Evolutionary conservation across 2,113 vertebrate species (phyloP).

Genomic region (Emydura subglobosa): DNA sequence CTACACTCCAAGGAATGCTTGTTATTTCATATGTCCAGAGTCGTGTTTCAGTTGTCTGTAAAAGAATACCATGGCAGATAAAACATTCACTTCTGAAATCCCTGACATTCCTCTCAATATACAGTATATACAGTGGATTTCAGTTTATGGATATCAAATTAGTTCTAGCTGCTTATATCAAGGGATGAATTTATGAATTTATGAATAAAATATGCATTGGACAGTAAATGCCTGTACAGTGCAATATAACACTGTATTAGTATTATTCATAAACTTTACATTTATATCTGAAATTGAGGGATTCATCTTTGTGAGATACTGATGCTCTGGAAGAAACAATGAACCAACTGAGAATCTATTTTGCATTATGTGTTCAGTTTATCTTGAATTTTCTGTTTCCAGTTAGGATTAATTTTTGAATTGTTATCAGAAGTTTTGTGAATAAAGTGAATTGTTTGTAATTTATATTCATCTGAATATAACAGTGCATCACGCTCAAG

Average conservation of each 20-base stretch:
- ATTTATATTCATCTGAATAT: background rate
- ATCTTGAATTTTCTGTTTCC: slow-evolving; percentile 46
- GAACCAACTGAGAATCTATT: slow-evolving; percentile 51
- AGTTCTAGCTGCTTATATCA: background rate
- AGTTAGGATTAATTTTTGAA: slow-evolving; percentile 53
- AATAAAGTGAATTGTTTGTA: background rate
- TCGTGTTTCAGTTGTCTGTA: background rate
- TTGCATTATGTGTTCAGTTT: slow-evolving; percentile 1
- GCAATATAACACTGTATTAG: background rate
- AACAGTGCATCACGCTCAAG: slow-evolving; percentile 31
- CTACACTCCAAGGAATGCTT: background rate
- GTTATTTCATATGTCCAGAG: background rate
- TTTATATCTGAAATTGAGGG: slow-evolving; percentile 5
- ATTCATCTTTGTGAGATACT: background rate
- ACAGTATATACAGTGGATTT: background rate
- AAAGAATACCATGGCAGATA: background rate
- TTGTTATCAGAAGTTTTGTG: background rate
- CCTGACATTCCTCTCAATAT: background rate
- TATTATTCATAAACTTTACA: slow-evolving; percentile 41
- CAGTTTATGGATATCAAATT: background rate
- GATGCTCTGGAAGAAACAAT: slow-evolving; percentile 25
- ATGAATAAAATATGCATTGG: slow-evolving; percentile 53
- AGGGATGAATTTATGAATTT: background rate
- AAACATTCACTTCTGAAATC: background rate
- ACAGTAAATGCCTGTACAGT: slow-evolving; percentile 4